These are phyloP conservation scores for Spodoptera frugiperda DNA, from an alignment of 1,140 invertebrate genomes.

Conservation along the genomic window DNA sequence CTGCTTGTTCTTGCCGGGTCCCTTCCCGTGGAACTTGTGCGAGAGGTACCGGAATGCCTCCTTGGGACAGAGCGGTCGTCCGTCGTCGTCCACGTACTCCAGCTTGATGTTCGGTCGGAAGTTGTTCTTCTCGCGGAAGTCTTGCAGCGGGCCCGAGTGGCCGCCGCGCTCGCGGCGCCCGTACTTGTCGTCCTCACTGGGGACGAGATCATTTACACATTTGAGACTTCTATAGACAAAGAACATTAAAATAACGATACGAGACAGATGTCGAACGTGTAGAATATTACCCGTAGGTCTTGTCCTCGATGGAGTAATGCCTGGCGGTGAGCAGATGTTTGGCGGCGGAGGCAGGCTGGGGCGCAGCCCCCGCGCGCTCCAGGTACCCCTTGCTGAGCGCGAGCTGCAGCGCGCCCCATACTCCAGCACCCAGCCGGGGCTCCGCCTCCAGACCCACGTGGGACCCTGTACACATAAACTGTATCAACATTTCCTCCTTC, in stretches of 20 bases:
- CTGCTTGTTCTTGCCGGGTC: conserved; percentile 99
- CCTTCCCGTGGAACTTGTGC: conserved; percentile 99
- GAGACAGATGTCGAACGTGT: too few species aligned
- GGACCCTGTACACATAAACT: conserved; percentile 41
- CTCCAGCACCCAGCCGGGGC: conserved; percentile 96
- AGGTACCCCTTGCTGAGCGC: conserved; percentile 98
- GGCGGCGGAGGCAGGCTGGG: conserved; percentile 81
- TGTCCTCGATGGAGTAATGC: conserved; percentile 99
- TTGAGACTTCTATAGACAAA: too few species aligned
- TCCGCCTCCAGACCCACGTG: conserved; percentile 93
- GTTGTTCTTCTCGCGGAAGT: conserved; percentile 97
- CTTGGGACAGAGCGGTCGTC: conserved; percentile 94
- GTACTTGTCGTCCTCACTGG: conserved; percentile 75
- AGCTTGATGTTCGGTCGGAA: conserved; percentile 98
- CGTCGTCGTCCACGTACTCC: conserved; percentile 99
- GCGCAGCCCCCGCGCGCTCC: conserved; percentile 91
- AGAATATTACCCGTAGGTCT: conserved; percentile 91
- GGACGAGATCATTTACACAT: not conserved
- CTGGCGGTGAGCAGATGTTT: conserved; percentile 91
- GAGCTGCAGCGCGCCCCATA: conserved; percentile 96
- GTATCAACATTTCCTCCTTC: not conserved
- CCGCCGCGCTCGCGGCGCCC: conserved; percentile 83
- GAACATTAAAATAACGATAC: too few species aligned
- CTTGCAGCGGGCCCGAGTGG: conserved; percentile 94
- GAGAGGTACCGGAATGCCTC: conserved; percentile 98